Base-by-base conservation (phyloP, 2,113 vertebrate species). In the Prunella himalayana region DNA sequence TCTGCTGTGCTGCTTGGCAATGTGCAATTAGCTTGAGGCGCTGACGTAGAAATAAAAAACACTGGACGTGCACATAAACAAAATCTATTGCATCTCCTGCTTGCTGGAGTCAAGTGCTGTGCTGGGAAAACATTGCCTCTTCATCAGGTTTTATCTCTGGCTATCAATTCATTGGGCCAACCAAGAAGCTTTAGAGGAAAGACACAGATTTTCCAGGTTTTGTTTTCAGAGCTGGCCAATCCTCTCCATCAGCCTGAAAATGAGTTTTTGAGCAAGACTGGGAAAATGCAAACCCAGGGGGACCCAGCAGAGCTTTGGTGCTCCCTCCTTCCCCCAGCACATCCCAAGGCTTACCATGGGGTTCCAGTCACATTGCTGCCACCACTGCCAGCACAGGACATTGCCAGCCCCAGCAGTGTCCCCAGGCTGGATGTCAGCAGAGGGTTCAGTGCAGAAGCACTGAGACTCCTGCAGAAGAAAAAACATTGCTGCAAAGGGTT, bases 41-140 rank as follows among this genome's bases (percentile, higher is more conserved):
- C 64, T 8, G 9, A 23, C 0, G 0, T 89, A 31, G 91, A 84
- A 94, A 92, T 86, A 89, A 91, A 70, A 78, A 66, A 39, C 84
- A 59, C 59, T 6, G 81, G 83, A 70, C 20, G 5, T 13, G 64
- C 69, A 87, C 90, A 96, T 95, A 92, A 95, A 95, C 91, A 94
- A 92, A 95, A 96, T 92, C 77, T 92, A 96, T n/a, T 82, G 90
- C 50, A 6, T 54, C 87, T 89, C 70, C 92, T 90, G 85, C 92
- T 79, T 79, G 79, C 71, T 51, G 64, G 70, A 97, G 70, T 85
- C 78, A 51, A 85, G 90, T 24, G 6, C 51, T 87, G 13, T 56
- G 84, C 73, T 89, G 92, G 85, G 88, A 94, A 94, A 94, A 66
- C 87, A 60, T 61, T 85, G 79, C 85, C 92, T 92, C 90, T 96